Evolutionary conservation across 2,113 vertebrate genomes (phyloP), one percentile per base, ranked within the genome.

Genomic region (Mobula birostris): DNA sequence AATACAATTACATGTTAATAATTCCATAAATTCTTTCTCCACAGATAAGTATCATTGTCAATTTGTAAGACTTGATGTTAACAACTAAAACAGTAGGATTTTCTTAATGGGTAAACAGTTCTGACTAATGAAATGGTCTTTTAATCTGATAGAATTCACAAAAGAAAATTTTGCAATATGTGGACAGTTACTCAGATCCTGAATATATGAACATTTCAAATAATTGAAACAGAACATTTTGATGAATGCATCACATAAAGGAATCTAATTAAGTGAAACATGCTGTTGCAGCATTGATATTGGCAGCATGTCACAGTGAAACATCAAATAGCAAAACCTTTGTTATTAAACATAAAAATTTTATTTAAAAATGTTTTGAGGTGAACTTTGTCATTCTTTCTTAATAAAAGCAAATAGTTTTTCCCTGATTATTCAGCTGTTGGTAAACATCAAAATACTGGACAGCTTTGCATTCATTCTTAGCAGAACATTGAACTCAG

Each of bases 101-200:
- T 11, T 40, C 68, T 14, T 77, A 94, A 74, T 94, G 68, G 74
- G 36, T 48, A 27, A 94, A 77, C 92, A 94, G 36, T n/a, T 94
- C n/a, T 94, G 76, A 58, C 29, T 29, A 77, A 77, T 68, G n/a
- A 72, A 76, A 40, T 56, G n/a, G 61, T 17, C 85, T 15, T 32
- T 90, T 90, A 68, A 90, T 68, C 15, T 68, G 85, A 68, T 63
- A 14, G 8, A 87, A 63, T n/a, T 29, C 27, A 87, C 58, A 29
- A 66, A 66, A 79, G 12, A 79, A 85, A 90, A 66, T 29, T 66
- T 66, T 32, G 61, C 85, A 36, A 90, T n/a, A 19, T 14, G 63
- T 87, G 83, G 24, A 87, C 27, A 66, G 66, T 90, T 68, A 90
- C 15, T 58, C 11, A 61, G 8, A 29, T 19, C 24, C 82, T 85